Evolutionary conservation across 2,797 vertebrate genomes (phyloP).

Genomic region (Chelon labrosus): DNA sequence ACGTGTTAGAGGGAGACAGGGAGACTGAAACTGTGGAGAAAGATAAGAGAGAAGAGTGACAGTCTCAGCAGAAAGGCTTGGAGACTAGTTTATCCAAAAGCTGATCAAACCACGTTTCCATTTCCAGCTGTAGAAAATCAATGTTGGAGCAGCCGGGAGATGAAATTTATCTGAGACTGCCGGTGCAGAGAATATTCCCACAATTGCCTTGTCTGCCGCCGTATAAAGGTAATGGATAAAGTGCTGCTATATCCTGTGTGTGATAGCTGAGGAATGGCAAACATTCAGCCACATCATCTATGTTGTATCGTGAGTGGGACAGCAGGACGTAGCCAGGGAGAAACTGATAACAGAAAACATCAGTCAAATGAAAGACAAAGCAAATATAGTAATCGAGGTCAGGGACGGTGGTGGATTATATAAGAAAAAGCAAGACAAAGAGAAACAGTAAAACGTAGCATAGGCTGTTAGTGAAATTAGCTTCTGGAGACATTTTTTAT

Average conservation of each 20-base stretch:
- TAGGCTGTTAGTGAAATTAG: background rate
- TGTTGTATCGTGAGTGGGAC: conserved; percentile 38
- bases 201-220: conserved; percentile 26
- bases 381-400: conserved; percentile 52
- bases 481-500: background rate
- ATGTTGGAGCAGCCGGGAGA: conserved; percentile 44
- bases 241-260: conserved; percentile 50
- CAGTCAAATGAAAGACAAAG: conserved; percentile 55
- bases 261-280: conserved; percentile 75
- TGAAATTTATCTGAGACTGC: conserved; percentile 34
- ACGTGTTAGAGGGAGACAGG: conserved; percentile 7
- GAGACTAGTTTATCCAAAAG: conserved; percentile 40
- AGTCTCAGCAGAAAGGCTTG: conserved; percentile 28
- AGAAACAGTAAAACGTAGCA: background rate
- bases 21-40: conserved; percentile 18
- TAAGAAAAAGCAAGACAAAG: conserved; percentile 10
- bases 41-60: conserved; percentile 28
- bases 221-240: conserved; percentile 47
- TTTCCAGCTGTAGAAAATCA: conserved; percentile 56
- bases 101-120: conserved; percentile 37
- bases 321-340: conserved; percentile 41
- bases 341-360: conserved; percentile 56
- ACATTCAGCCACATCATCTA: conserved; percentile 49
- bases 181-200: conserved; percentile 33
- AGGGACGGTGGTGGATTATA: conserved; percentile 24